phyloP scores from a whole-genome alignment of 2,797 vertebrate species.

The Scolopax bukidnonensis region DNA sequence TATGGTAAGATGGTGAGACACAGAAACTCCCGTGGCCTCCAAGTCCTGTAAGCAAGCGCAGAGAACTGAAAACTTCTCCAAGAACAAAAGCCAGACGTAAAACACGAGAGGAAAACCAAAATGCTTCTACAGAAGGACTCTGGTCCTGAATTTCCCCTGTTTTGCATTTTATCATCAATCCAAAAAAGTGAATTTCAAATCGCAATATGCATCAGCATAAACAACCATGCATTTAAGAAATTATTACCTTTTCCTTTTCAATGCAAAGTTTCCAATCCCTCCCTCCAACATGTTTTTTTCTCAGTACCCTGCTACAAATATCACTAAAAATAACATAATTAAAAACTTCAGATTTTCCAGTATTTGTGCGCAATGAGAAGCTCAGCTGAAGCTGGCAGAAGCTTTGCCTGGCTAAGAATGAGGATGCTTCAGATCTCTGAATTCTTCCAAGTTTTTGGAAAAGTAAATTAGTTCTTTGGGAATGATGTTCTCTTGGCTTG shows the following conservation, averaged over 20 bases:
- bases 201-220: background rate
- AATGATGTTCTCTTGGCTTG: background rate
- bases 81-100: background rate
- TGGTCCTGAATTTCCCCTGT: background rate
- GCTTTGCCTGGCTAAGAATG: background rate
- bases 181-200: background rate
- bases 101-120: background rate
- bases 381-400: background rate
- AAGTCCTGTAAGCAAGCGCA: background rate
- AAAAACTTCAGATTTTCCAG: background rate
- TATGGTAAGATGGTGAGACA: background rate
- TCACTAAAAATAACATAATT: background rate
- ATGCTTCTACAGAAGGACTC: background rate
- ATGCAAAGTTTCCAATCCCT: background rate
- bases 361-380: background rate
- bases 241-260: background rate
- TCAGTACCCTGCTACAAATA: background rate
- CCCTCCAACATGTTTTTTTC: background rate
- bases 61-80: background rate
- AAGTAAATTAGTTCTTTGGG: background rate
- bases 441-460: background rate
- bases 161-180: background rate
- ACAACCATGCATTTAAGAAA: background rate
- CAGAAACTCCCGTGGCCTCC: background rate
- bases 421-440: background rate